These are phyloP conservation scores for Pachyrhynchus sulphureomaculatus DNA, from an alignment of 1,140 invertebrate species.

Conservation along the genomic window DNA sequence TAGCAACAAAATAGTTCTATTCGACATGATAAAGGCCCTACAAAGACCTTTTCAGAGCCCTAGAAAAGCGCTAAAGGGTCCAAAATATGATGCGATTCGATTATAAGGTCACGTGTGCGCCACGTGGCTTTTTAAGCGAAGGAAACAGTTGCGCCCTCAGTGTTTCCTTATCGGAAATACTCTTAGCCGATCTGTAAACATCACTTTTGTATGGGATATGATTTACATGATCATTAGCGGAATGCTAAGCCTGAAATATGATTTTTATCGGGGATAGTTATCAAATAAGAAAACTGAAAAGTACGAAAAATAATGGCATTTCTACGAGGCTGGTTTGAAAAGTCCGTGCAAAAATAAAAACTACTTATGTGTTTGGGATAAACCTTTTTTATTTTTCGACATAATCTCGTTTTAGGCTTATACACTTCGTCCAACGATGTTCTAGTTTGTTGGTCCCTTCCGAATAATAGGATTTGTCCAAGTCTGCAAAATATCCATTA, in stretches of 20 bases:
- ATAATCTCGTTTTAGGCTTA: no score
- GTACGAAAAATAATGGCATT: no score
- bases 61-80: neutral
- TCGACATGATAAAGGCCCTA: neutral
- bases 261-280: slow-evolving; percentile 4
- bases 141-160: slow-evolving; percentile 10
- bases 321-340: no score
- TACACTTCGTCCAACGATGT: no score
- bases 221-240: slow-evolving; percentile 27
- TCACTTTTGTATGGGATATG: slow-evolving; percentile 19
- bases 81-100: neutral
- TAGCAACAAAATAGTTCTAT: slow-evolving; percentile 1
- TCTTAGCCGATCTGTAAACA: slow-evolving; percentile 27
- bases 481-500: no score
- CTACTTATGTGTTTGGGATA: no score
- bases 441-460: no score
- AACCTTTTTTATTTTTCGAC: no score
- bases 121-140: neutral
- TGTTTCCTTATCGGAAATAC: slow-evolving; percentile 24
- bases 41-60: neutral
- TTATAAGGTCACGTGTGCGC: neutral
- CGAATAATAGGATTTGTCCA: no score
- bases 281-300: no score
- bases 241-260: slow-evolving; percentile 23
- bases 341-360: no score